Conservation (phyloP, 1,140 invertebrate species). For the Anagrus nilaparvatae region DNA sequence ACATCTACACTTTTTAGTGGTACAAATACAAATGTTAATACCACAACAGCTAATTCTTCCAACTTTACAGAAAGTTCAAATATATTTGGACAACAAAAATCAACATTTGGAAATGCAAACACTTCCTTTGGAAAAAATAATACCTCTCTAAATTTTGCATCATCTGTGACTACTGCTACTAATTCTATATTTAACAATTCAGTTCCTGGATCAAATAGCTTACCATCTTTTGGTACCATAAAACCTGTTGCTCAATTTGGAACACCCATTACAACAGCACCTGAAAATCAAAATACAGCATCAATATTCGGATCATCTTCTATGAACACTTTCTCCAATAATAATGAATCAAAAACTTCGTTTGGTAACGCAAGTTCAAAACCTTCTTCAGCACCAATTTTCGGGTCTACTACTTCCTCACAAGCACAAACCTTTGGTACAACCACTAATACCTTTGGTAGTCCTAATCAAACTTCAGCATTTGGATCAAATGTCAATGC, state of each 20-base stretch:
- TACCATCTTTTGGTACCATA: slow-evolving; percentile 4
- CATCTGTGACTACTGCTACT: background rate
- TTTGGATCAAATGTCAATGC: slow-evolving; percentile 8
- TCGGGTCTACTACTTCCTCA: background rate
- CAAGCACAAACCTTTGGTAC: slow-evolving; percentile 1
- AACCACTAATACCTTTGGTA: slow-evolving; percentile 1
- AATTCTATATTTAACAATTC: slow-evolving; percentile 2
- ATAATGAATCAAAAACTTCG: background rate
- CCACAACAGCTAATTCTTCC: background rate
- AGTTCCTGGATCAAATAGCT: background rate
- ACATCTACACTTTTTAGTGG: background rate
- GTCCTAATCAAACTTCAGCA: slow-evolving; percentile 7
- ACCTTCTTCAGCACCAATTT: background rate
- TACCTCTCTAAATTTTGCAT: background rate
- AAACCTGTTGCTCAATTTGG: slow-evolving; percentile 18
- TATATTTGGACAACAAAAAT: background rate
- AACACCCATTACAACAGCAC: background rate
- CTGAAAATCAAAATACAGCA: background rate
- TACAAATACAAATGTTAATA: slow-evolving; percentile 1
- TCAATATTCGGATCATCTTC: slow-evolving; percentile 2
- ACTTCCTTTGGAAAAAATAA: background rate
- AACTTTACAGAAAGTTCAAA: background rate
- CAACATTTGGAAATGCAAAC: background rate
- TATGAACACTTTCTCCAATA: no score
- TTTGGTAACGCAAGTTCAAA: background rate